phyloP scores from a whole-genome alignment of 2,113 vertebrate species.

The Aegithalos caudatus region DNA sequence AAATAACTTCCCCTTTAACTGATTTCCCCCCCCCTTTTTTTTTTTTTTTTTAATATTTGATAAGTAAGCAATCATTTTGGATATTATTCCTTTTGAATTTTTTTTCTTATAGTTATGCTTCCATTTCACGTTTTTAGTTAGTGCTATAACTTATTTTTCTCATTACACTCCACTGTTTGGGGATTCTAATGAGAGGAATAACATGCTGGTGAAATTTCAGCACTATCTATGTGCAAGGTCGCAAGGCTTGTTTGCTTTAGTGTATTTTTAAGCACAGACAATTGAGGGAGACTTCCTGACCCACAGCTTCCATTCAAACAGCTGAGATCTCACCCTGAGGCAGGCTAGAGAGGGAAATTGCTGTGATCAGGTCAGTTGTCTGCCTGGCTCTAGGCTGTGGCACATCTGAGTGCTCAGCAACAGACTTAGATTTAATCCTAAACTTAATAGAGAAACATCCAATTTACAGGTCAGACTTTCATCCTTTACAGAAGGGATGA shows the following conservation, averaged over 20 bases:
- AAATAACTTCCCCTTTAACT: neutral
- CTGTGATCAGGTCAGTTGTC: rapidly evolving
- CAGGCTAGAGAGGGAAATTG: neutral
- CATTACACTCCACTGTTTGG: neutral
- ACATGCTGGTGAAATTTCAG: neutral
- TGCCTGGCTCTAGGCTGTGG: neutral
- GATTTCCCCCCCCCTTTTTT: neutral
- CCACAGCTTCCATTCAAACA: neutral
- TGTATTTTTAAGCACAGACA: neutral
- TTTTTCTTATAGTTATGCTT: neutral
- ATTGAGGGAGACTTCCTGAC: neutral
- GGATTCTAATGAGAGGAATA: neutral
- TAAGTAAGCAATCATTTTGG: neutral
- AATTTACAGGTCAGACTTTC: neutral
- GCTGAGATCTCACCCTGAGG: rapidly evolving
- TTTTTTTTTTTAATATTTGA: neutral
- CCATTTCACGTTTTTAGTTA: neutral
- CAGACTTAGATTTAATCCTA: neutral
- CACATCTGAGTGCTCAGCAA: neutral
- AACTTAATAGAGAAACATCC: neutral
- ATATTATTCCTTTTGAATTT: neutral
- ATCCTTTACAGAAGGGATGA: neutral
- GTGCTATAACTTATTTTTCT: neutral
- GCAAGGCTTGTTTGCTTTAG: neutral
- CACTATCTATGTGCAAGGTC: neutral